These are phyloP conservation scores for Augochlora pura DNA, from an alignment of 1,140 invertebrate genomes.

Conservation along the genomic window DNA sequence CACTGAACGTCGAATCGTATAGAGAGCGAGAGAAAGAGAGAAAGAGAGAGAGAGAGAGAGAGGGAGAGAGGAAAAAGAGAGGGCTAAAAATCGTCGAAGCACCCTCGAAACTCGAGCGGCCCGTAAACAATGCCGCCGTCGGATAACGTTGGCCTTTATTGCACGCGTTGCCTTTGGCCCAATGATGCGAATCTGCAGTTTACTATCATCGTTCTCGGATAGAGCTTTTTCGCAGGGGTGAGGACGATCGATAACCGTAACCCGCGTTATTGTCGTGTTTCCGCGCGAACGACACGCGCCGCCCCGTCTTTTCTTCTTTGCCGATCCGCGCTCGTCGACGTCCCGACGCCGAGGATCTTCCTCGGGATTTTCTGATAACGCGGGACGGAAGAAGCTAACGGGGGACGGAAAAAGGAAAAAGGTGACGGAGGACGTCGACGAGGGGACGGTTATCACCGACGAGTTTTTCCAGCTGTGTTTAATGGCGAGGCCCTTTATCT, in stretches of 20 bases:
- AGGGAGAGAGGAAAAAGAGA: background rate
- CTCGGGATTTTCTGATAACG: background rate
- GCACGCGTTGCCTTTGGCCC: slow-evolving; percentile 46
- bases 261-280: background rate
- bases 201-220: slow-evolving; percentile 37
- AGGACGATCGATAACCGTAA: slow-evolving; percentile 15
- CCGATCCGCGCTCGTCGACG: background rate
- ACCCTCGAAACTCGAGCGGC: slow-evolving; percentile 57
- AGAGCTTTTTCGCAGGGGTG: too few relatives aligned
- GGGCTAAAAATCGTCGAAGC: slow-evolving; percentile 27
- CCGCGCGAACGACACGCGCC: background rate
- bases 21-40: too few relatives aligned
- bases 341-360: background rate
- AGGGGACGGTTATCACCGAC: too few relatives aligned
- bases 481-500: too few relatives aligned
- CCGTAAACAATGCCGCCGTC: slow-evolving; percentile 57
- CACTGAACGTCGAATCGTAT: background rate
- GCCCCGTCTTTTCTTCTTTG: background rate
- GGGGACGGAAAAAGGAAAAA: background rate
- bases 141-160: slow-evolving; percentile 63
- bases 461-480: too few relatives aligned
- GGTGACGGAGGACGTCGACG: background rate
- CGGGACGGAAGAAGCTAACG: background rate
- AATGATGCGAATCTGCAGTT: slow-evolving; percentile 55
- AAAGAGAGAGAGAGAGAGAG: too few relatives aligned